Conservation (phyloP, 2,113 vertebrate genomes). For the zebrafish (Danio rerio) region GRCz12tu NC_133184.1:25540001-25540500, state of each 20-base stretch:
- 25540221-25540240: neutral
- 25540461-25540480: too few species aligned
- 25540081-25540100: slow-evolving; percentile 74
- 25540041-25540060: slow-evolving; percentile 73
- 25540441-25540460: too few species aligned
- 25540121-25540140: neutral
- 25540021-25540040: too few species aligned
- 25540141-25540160: slow-evolving; percentile 1
- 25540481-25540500: neutral
- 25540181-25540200: neutral
- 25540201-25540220: neutral
- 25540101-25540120: slow-evolving; percentile 47
- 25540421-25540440: neutral
- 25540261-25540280: slow-evolving; percentile 75
- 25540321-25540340: slow-evolving; percentile 29
- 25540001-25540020: too few species aligned
- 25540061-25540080: slow-evolving; percentile 73
- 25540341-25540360: slow-evolving; percentile 16
- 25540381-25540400: neutral
- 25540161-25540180: neutral
- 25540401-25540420: neutral
- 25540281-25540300: slow-evolving; percentile 76
- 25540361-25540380: neutral
- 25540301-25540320: slow-evolving; percentile 72
- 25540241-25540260: too few species aligned